These are phyloP conservation scores for Pachymerium ferrugineum DNA, from an alignment of 2,888 invertebrate species.

Conservation along the genomic window DNA sequence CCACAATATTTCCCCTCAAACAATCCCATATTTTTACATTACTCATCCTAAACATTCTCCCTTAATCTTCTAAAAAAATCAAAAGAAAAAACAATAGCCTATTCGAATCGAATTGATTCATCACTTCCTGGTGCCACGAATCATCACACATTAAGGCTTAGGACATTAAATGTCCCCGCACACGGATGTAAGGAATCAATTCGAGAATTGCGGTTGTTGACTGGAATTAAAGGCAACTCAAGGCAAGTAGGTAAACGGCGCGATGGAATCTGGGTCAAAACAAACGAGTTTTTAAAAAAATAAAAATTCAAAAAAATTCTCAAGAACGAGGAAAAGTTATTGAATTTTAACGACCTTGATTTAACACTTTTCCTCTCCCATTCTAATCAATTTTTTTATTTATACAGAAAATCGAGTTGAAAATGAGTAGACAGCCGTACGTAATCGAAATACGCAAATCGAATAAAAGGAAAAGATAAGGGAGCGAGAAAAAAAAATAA, in stretches of 20 bases:
- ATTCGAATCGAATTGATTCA: too few species aligned
- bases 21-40: too few species aligned
- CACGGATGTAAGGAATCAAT: background rate
- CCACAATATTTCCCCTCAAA: too few species aligned
- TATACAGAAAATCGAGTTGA: background rate
- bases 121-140: too few species aligned
- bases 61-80: too few species aligned
- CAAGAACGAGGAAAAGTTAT: background rate
- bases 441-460: background rate
- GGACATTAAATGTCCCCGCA: background rate
- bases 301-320: too few species aligned
- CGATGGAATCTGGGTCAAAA: constrained; percentile 20
- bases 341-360: background rate
- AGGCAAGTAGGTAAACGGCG: background rate
- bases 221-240: background rate
- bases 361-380: too few species aligned
- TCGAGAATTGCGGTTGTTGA: background rate
- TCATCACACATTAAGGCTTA: background rate
- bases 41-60: too few species aligned
- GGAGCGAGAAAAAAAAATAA: background rate
- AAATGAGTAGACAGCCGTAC: background rate
- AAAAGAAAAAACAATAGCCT: too few species aligned
- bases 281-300: constrained; percentile 18
- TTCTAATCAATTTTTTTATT: background rate
- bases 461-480: background rate